Evolutionary conservation across 2,888 invertebrate species (phyloP).

Genomic region (Lycocerus yunnanus): DNA sequence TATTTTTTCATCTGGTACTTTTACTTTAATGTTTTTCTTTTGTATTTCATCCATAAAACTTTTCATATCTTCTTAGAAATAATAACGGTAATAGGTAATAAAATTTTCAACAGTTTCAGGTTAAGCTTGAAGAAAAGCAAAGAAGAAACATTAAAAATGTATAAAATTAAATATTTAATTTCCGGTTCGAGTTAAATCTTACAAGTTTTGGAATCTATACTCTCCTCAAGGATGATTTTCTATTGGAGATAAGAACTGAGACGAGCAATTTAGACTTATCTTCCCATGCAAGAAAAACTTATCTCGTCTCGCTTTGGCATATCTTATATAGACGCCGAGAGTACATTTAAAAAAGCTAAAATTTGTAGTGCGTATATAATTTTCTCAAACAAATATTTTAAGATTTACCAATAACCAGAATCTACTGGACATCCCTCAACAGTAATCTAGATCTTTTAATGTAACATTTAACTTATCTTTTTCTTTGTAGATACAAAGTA

Average conservation of each 20-base stretch:
- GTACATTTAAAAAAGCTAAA: neutral
- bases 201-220: neutral
- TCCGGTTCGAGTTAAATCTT: neutral
- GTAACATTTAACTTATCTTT: no score
- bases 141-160: no score
- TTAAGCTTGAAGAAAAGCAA: no score
- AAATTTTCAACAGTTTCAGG: no score
- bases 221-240: neutral
- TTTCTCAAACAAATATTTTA: neutral
- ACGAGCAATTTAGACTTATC: neutral
- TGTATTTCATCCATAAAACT: no score
- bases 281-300: neutral
- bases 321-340: neutral
- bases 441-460: no score
- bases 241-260: neutral
- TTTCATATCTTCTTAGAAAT: no score
- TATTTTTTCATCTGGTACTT: no score
- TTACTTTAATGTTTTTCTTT: no score
- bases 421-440: neutral
- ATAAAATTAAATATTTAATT: no score
- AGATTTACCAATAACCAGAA: neutral
- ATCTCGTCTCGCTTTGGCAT: neutral
- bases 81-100: no score
- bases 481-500: no score
- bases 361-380: neutral